A percentile compares a stretch with the other conserved stretches of the same genome.
These are phyloP conservation scores for Epinotia nisella DNA, from an alignment of 2,888 invertebrate species.

Conservation along the genomic window DNA sequence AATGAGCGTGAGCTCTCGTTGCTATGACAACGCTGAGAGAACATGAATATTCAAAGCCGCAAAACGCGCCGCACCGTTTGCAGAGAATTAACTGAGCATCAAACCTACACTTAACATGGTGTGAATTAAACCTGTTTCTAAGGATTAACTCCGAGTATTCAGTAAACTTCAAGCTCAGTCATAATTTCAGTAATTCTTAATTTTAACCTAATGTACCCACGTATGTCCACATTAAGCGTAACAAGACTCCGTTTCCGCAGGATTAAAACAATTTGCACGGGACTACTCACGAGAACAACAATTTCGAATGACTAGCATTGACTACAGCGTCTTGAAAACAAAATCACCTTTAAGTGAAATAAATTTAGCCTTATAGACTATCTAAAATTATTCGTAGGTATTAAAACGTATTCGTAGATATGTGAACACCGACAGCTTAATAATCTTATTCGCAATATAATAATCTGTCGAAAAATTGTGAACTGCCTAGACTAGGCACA, in stretches of 20 bases:
- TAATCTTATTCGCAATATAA: too few species aligned
- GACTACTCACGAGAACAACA: too few species aligned
- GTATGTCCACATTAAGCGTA: not conserved
- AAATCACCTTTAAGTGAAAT: too few species aligned
- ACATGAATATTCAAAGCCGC: slow-evolving; percentile 42
- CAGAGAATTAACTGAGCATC: slow-evolving; percentile 42
- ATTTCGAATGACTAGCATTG: too few species aligned
- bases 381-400: too few species aligned
- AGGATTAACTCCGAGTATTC: slow-evolving; percentile 28
- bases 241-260: not conserved
- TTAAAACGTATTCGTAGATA: too few species aligned
- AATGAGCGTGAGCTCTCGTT: slow-evolving; percentile 24
- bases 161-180: not conserved
- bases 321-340: too few species aligned
- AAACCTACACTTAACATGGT: slow-evolving; percentile 40
- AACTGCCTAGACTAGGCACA: too few species aligned
- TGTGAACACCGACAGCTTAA: too few species aligned
- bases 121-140: slow-evolving; percentile 40
- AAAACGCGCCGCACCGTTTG: slow-evolving; percentile 40
- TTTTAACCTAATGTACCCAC: not conserved
- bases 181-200: not conserved
- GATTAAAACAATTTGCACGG: too few species aligned
- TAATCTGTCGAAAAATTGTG: too few species aligned
- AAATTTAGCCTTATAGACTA: too few species aligned
- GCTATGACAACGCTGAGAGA: slow-evolving; percentile 31